Percentiles rank a stretch among this genome's conserved stretches.
phyloP scores from a whole-genome alignment of 2,113 vertebrate species.

The Nematolebias whitei region DNA sequence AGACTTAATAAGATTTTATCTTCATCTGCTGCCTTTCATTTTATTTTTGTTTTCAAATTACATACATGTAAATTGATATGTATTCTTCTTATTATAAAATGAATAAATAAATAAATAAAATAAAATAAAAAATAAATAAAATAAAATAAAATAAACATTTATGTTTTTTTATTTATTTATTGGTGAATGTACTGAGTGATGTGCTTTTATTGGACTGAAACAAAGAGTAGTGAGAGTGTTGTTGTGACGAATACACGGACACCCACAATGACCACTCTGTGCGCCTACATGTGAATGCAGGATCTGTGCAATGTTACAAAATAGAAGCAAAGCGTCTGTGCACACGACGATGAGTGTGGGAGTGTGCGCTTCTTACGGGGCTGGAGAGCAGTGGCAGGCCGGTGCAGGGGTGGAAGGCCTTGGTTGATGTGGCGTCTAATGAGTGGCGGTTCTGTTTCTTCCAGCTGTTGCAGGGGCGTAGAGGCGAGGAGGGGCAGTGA shows the following conservation, averaged over 20 bases:
- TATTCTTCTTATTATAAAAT: no score
- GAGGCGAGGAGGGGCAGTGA: constrained; percentile 73
- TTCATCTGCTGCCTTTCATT: no score
- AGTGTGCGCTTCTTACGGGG: constrained; percentile 80
- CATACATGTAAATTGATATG: no score
- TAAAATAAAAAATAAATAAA: no score
- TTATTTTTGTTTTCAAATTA: no score
- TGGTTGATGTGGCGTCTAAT: constrained; percentile 89
- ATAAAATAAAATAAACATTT: no score
- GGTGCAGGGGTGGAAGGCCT: constrained; percentile 96
- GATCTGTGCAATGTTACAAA: constrained; percentile 70
- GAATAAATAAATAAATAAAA: no score
- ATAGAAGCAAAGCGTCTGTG: not conserved
- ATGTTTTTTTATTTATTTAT: constrained; percentile 1
- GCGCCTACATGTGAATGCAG: not conserved
- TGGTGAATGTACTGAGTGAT: constrained; percentile 22
- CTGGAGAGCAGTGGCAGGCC: constrained; percentile 97
- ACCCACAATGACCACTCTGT: not conserved
- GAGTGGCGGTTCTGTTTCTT: constrained; percentile 90
- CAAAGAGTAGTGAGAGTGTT: constrained; percentile 8
- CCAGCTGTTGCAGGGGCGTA: constrained; percentile 88
- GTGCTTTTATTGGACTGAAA: constrained; percentile 25
- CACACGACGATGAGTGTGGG: not conserved
- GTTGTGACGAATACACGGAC: constrained; percentile 28
- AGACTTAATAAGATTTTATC: no score